Evolutionary conservation across 2,888 invertebrate species (phyloP).

Genomic region (Ichneumoninae sp.): DNA sequence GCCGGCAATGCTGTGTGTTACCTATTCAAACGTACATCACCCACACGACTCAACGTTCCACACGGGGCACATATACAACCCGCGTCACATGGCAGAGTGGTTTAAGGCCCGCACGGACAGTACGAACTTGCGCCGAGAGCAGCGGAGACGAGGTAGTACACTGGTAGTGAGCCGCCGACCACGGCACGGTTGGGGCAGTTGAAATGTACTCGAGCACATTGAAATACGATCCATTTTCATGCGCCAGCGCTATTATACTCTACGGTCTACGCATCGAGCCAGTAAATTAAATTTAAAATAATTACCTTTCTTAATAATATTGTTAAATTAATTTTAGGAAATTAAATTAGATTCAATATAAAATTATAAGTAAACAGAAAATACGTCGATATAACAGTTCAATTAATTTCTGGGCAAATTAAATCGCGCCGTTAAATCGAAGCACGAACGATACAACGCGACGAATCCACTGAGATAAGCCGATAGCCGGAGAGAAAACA

Average conservation of each 20-base stretch:
- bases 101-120: constrained; percentile 46
- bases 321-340: neutral
- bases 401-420: neutral
- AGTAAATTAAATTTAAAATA: constrained; percentile 5
- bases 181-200: constrained; percentile 58
- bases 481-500: constrained; percentile 8
- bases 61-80: constrained; percentile 1
- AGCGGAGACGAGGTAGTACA: constrained; percentile 44
- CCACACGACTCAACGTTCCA: constrained; percentile 8
- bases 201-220: constrained; percentile 66
- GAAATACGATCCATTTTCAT: constrained; percentile 66
- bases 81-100: constrained; percentile 39
- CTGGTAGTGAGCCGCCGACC: constrained; percentile 63
- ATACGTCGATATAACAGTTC: neutral
- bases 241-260: constrained; percentile 36
- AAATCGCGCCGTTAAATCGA: neutral
- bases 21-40: constrained; percentile 32
- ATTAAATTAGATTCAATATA: neutral
- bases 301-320: neutral
- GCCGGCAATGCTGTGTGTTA: constrained; percentile 41
- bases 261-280: constrained; percentile 11
- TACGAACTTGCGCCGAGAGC: constrained; percentile 47
- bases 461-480: neutral
- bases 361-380: neutral
- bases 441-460: neutral